Conservation (phyloP, 2,113 vertebrate species). For the Brienomyrus longianalis region DNA sequence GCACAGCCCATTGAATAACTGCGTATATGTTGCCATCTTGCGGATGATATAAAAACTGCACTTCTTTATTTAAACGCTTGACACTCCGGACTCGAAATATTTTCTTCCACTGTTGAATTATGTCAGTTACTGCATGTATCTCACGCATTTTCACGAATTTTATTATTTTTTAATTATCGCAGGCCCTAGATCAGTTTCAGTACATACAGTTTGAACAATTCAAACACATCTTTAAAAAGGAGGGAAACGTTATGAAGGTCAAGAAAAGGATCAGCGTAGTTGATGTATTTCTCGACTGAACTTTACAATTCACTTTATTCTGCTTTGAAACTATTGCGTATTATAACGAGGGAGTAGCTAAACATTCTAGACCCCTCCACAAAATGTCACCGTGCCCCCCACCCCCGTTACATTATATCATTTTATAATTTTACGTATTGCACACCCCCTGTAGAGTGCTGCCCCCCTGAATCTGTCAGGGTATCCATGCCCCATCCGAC, state of each 20-base stretch:
- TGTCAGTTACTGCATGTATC: background rate
- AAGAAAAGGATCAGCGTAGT: background rate
- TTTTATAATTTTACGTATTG: background rate
- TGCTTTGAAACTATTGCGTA: background rate
- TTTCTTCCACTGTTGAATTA: background rate
- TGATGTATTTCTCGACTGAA: background rate
- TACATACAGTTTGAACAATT: background rate
- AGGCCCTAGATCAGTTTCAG: background rate
- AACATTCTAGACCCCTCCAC: background rate
- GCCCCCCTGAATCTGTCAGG: background rate
- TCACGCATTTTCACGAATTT: background rate
- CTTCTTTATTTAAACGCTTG: background rate
- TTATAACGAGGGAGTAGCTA: background rate
- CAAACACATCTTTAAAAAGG: background rate
- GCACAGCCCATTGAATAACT: background rate
- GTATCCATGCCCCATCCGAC: background rate
- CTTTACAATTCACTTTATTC: background rate
- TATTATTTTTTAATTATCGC: background rate
- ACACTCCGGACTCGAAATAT: background rate
- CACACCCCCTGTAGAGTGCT: background rate
- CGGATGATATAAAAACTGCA: slow-evolving; percentile 26
- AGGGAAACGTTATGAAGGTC: background rate
- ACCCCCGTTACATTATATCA: background rate
- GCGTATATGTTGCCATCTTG: slow-evolving; percentile 39
- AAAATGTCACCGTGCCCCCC: background rate